phyloP scores from a whole-genome alignment of 1,140 invertebrate genomes.

The Hetaerina americana region DNA sequence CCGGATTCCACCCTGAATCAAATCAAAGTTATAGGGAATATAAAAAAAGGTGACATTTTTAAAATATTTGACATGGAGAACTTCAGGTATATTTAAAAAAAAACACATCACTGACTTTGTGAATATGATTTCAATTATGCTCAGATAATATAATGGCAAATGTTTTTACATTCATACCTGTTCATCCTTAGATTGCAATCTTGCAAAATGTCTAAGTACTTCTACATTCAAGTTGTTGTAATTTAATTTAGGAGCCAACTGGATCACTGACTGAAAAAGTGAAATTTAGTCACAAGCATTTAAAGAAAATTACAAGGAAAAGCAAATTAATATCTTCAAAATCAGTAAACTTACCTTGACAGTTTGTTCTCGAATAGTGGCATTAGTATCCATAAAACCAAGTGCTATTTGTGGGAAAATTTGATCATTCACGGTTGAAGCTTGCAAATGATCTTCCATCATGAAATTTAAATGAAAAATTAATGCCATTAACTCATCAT shows the following conservation, averaged over 20 bases:
- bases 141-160: no score
- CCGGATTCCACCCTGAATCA: constrained; percentile 54
- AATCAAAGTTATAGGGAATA: no score
- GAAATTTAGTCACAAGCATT: constrained; percentile 11
- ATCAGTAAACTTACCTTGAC: constrained; percentile 63
- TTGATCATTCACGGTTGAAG: constrained; percentile 62
- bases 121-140: no score
- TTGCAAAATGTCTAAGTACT: constrained; percentile 87
- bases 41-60: no score
- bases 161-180: no score
- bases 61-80: no score
- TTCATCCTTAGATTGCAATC: constrained; percentile 88
- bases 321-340: constrained; percentile 6
- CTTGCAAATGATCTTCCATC: constrained; percentile 32
- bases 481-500: no score
- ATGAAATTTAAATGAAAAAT: constrained; percentile 3
- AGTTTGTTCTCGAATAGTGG: constrained; percentile 92
- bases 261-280: constrained; percentile 65
- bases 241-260: constrained; percentile 90
- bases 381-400: constrained; percentile 93
- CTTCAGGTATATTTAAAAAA: no score
- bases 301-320: constrained; percentile 4
- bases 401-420: constrained; percentile 82
- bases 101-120: no score
- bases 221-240: constrained; percentile 97